phyloP scores from a whole-genome alignment of 2,113 vertebrate species.

The Grantiella picta region DNA sequence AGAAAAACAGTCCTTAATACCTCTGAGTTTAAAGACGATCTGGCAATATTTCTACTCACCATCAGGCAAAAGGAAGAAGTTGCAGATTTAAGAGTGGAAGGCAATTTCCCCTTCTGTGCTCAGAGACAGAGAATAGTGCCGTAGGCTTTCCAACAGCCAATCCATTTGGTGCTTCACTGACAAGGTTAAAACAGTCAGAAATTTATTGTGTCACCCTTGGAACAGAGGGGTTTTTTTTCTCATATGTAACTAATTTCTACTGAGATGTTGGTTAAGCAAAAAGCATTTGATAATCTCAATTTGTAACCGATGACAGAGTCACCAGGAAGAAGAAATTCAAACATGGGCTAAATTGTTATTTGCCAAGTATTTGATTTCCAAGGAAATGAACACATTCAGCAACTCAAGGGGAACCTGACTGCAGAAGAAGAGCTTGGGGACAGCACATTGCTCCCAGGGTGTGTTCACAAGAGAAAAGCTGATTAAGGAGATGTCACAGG shows the following conservation, averaged over 20 bases:
- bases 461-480: not conserved
- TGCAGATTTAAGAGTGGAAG: slow-evolving; percentile 1
- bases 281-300: not conserved
- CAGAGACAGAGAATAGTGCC: not conserved
- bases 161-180: not conserved
- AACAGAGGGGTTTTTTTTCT: not conserved
- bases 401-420: not conserved
- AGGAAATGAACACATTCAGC: not conserved
- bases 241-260: not conserved
- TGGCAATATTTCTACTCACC: not conserved
- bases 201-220: not conserved
- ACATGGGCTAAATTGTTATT: not conserved
- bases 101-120: not conserved
- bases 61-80: not conserved
- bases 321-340: not conserved
- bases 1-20: not conserved
- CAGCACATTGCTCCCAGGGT: accelerated
- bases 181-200: slow-evolving; percentile 25
- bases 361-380: not conserved
- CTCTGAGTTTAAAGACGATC: not conserved
- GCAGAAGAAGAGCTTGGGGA: not conserved
- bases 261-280: not conserved
- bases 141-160: not conserved
- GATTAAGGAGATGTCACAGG: not conserved
- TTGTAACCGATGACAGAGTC: not conserved